Evolutionary conservation across 1,140 invertebrate species (phyloP).

Genomic region (Bombus terrestris): DNA sequence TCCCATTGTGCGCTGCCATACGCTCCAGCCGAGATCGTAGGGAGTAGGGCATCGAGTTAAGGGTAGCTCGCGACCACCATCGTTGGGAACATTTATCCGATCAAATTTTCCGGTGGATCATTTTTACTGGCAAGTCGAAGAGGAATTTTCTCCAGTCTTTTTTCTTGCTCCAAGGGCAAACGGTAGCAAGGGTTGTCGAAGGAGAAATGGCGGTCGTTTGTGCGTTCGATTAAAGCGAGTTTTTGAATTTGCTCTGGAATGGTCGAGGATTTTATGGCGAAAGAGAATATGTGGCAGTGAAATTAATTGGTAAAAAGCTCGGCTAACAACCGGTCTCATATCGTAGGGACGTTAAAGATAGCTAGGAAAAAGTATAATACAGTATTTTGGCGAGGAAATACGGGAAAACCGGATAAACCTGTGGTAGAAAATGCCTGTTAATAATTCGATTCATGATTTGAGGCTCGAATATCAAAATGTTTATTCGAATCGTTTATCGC

Average conservation of each 20-base stretch:
- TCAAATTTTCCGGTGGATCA: slow-evolving; percentile 24
- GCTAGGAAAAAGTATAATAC: too few relatives aligned
- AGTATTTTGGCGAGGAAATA: too few relatives aligned
- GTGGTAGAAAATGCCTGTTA: too few relatives aligned
- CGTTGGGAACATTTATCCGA: slow-evolving; percentile 51
- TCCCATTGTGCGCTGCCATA: slow-evolving; percentile 10
- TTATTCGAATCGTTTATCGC: too few relatives aligned
- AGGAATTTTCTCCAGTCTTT: background rate
- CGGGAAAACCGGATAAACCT: too few relatives aligned
- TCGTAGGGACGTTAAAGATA: too few relatives aligned
- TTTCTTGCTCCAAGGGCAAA: background rate
- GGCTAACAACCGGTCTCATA: too few relatives aligned
- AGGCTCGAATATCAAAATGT: too few relatives aligned
- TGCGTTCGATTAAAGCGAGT: background rate
- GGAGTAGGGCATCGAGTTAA: slow-evolving; percentile 24
- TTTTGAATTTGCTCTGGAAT: background rate
- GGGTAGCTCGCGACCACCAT: slow-evolving; percentile 32
- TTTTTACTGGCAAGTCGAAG: background rate
- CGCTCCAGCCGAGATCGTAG: background rate
- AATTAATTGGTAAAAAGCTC: too few relatives aligned
- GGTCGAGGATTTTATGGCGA: too few relatives aligned
- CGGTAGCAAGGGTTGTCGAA: background rate
- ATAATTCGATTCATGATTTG: too few relatives aligned
- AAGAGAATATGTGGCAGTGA: too few relatives aligned
- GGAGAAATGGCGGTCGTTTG: background rate